Base-by-base conservation (phyloP, 2,797 vertebrate species). In the Muscicapa comitata region DNA sequence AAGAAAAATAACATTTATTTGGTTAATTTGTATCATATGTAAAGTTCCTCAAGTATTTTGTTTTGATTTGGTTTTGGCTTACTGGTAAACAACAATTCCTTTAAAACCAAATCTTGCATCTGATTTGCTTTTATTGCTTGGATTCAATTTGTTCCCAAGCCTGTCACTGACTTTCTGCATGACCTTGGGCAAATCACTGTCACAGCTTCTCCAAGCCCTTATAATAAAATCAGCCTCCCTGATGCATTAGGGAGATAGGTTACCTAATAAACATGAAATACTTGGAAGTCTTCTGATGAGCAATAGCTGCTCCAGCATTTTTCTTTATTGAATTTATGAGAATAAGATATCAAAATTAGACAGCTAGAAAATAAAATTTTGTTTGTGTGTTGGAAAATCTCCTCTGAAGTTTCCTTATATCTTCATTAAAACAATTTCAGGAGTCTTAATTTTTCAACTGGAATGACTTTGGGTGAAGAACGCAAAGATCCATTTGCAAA, bases 251-350 rank as follows among this genome's bases (percentile, higher is more conserved):
- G 92, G 80, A 95, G 88, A 88, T 91, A 13, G 5, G 63, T 91
- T 95, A 87, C 90, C 92, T 87, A 93, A 92, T 94, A 95, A 95
- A 95, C 86, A 59, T 54, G 12, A 90, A 92, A 85, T 86, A 90
- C 83, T 92, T 95, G 80, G 61, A 84, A 86, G 92, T 66, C 28
- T 86, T 94, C 43, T 93, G 85, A 59, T 93, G 76, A 96, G 29
- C 61, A 86, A 75, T 83, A 79, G 43, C 18, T 88, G 76, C 93
- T 94, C 70, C 62, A 90, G 33, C 67, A 77, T 93, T 92, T 94
- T 84, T 58, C 70, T 84, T 94, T 93, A 92, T 73, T 92, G 66
- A 91, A 86, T 94, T 93, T 95, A 77, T 59, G 28, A 92, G 76
- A 84, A 51, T 26, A 90, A 28, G 42, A 58, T 62, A 84, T 81